Evolutionary conservation across 2,888 invertebrate genomes (phyloP), one percentile per base, ranked within the genome.

Genomic region (Pegoplata infirma): DNA sequence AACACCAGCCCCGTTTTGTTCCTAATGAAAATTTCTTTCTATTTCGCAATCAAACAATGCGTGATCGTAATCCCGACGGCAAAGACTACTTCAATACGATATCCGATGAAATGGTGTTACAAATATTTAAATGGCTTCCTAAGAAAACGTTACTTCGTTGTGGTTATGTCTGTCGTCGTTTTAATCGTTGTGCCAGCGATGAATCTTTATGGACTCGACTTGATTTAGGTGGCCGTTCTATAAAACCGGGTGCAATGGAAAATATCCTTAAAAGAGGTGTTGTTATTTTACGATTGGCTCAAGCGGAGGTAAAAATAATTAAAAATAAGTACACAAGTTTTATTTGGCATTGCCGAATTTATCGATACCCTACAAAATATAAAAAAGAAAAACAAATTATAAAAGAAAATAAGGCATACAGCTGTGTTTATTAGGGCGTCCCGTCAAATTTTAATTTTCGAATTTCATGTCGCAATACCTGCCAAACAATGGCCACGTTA

Each of bases 41-140:
- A 72, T 84, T 90, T 90, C 86, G 89, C 16, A 86, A 85, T 49
- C 82, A 85, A 7, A 19, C 77, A 5, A 82, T 85, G 81, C 82
- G 80, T 10, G 83, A 83, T 1, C 83, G 83, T 55, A 75, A 79
- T n/a, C 83, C 80, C 53, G 85, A 84, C 63, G 87, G 86, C 5
- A 85, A 85, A 90, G 94, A 96, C 88, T 91, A 94, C 55, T 96
- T 97, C 89, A 85, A 84, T 1, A 91, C 91, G 16, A 90, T 97
- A 7, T 96, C 97, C 0, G 97, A 98, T 89, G 98, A 98, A 90
- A 93, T 97, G 84, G 92, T 97, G 49, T 90, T 98, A 19, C 92
- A 93, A 81, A 94, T 98, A 64, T 94, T 97, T 83, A 92, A 93
- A 80, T 96, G 94, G 94, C 91, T 98, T 64, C 95, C 96, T 0